Conservation (phyloP, 2,113 vertebrate species). For the Aldabrachelys gigantea region DNA sequence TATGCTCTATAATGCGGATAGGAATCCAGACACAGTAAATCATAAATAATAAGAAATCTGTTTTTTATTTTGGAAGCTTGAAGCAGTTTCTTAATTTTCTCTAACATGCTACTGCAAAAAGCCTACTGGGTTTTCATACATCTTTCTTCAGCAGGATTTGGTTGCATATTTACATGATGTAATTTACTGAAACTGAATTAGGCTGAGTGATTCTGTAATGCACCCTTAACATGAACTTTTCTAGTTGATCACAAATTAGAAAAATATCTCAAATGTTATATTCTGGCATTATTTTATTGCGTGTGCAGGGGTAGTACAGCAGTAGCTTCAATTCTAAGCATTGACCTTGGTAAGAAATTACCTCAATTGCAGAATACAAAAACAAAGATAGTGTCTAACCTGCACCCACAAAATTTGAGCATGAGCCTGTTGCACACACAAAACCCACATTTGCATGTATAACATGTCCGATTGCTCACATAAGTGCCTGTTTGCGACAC, state of each 20-base stretch:
- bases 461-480: neutral
- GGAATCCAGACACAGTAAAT: neutral
- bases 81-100: neutral
- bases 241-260: neutral
- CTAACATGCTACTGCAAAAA: neutral
- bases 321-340: neutral
- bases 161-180: neutral
- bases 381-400: neutral
- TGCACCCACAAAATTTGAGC: neutral
- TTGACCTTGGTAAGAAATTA: neutral
- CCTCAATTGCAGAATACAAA: constrained; percentile 25
- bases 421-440: neutral
- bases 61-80: neutral
- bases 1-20: neutral
- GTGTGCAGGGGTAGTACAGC: neutral
- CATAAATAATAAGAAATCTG: neutral
- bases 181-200: neutral
- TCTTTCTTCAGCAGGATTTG: neutral
- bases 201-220: neutral
- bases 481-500: neutral
- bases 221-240: neutral
- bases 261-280: neutral
- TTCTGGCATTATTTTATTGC: neutral
- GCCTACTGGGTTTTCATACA: neutral
- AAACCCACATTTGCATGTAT: neutral